phyloP scores from a whole-genome alignment of 2,888 invertebrate species.

The Cosmia pyralina region DNA sequence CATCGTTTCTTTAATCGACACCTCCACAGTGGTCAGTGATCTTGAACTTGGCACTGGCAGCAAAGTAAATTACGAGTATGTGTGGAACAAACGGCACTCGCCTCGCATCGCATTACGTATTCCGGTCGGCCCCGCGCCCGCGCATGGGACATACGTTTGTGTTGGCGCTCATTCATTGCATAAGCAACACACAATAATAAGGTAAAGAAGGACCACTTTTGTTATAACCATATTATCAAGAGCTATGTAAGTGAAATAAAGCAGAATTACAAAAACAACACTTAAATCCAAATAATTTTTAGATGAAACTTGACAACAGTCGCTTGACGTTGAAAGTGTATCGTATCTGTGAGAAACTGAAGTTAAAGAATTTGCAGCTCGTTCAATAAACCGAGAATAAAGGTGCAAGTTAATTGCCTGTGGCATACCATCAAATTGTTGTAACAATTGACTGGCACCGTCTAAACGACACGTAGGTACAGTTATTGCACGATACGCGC shows the following conservation, averaged over 20 bases:
- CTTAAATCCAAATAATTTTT: too few species aligned
- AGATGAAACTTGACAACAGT: not conserved
- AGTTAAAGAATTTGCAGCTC: not conserved
- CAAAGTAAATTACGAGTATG: conserved; percentile 26
- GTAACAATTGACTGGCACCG: too few species aligned
- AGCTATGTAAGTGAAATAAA: not conserved
- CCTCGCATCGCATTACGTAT: conserved; percentile 62
- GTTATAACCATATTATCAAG: not conserved
- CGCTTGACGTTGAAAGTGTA: too few species aligned
- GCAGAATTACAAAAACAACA: not conserved
- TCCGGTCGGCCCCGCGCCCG: conserved; percentile 59
- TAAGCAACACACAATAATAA: conserved; percentile 2
- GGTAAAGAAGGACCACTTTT: conserved; percentile 32
- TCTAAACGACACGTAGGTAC: too few species aligned
- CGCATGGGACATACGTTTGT: conserved; percentile 49
- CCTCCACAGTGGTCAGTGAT: not conserved
- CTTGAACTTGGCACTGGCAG: conserved; percentile 32
- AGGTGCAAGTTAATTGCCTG: too few species aligned
- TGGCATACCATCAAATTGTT: too few species aligned
- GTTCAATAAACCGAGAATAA: not conserved
- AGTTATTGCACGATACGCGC: too few species aligned
- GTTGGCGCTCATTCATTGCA: conserved; percentile 64
- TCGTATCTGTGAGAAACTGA: not conserved
- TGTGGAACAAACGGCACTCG: conserved; percentile 65
- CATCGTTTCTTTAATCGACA: not conserved